Evolutionary conservation across 2,113 vertebrate genomes (phyloP), one percentile per base, ranked within the genome.

Genomic region (Lutjanus erythropterus): DNA sequence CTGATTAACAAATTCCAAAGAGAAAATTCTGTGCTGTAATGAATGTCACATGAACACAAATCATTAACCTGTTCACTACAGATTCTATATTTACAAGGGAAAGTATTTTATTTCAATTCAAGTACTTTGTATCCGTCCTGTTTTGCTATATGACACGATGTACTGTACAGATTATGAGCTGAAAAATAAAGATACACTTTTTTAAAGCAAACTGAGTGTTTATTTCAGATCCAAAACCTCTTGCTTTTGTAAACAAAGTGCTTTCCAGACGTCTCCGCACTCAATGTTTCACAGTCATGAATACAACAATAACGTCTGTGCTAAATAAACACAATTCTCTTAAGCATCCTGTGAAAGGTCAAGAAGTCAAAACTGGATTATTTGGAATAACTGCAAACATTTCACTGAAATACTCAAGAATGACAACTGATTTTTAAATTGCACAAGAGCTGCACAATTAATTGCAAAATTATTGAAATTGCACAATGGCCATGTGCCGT

Each of bases 121-220:
- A 19, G 23, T 9, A 44, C 16, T 61, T 70, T 70, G 2, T 67
- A 69, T 47, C 6, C 5, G n/a, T 47, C 23, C 8, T 23, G 27
- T 75, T 72, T 73, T 66, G n/a, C 33, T 62, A n/a, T 29, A 18
- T 86, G 39, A 80, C 6, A 39, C 42, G 6, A 49, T 77, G 25
- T 78, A 72, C 7, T 52, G 65, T 59, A 76, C 16, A 53, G 47
- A 68, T 53, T 9, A 21, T 56, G 46, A 56, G 25, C 21, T 67
- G 29, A 14, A 16, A 1, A 86, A 88, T 80, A 89, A 89, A 86
- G 16, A 27, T 14, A 9, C 10, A 62, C n/a, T 41, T 78, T 75
- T 65, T 61, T 16, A 19, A 64, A 72, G 59, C 37, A 83, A 75
- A 52, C 8, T 9, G 18, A 42, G 52, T 61, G 12, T 78, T 90